phyloP scores from a whole-genome alignment of 1,140 invertebrate genomes.

The Scaptomyza graminum region DNA sequence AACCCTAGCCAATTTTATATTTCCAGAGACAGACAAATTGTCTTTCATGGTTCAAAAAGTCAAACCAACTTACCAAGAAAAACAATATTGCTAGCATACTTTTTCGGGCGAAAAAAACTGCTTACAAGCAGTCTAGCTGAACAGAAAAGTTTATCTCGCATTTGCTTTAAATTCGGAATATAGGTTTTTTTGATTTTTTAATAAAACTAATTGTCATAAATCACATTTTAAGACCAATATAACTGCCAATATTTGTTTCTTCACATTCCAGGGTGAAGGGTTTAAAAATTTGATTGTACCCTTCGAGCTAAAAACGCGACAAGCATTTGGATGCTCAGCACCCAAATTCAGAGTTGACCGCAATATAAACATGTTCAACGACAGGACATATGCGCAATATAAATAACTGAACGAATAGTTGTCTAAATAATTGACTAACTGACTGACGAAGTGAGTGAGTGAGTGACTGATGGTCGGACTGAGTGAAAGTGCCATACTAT shows the following conservation, averaged over 20 bases:
- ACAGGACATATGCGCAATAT: slow-evolving; percentile 75
- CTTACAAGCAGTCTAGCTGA: not conserved
- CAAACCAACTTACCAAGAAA: slow-evolving; percentile 18
- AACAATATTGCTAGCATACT: slow-evolving; percentile 33
- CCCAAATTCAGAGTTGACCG: slow-evolving; percentile 72
- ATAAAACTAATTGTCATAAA: slow-evolving; percentile 25
- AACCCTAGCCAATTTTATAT: slow-evolving; percentile 57
- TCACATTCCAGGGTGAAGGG: slow-evolving; percentile 13
- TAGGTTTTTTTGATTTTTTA: not conserved
- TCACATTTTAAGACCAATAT: slow-evolving; percentile 13
- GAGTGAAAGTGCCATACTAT: slow-evolving; percentile 52
- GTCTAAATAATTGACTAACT: slow-evolving; percentile 29
- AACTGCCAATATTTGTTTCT: slow-evolving; percentile 16
- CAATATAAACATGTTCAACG: slow-evolving; percentile 53
- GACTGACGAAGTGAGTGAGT: slow-evolving; percentile 8
- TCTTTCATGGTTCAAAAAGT: slow-evolving; percentile 27
- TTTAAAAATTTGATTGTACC: slow-evolving; percentile 39
- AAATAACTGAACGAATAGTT: slow-evolving; percentile 70
- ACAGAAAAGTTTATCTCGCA: not conserved
- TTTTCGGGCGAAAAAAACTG: slow-evolving; percentile 1
- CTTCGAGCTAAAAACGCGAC: slow-evolving; percentile 28
- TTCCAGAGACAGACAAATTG: slow-evolving; percentile 4
- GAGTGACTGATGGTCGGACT: slow-evolving; percentile 32
- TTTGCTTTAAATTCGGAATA: slow-evolving; percentile 16
- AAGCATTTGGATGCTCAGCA: slow-evolving; percentile 37